Conservation (phyloP, 2,113 vertebrate species). For the Ivindomyrus marchei region DNA sequence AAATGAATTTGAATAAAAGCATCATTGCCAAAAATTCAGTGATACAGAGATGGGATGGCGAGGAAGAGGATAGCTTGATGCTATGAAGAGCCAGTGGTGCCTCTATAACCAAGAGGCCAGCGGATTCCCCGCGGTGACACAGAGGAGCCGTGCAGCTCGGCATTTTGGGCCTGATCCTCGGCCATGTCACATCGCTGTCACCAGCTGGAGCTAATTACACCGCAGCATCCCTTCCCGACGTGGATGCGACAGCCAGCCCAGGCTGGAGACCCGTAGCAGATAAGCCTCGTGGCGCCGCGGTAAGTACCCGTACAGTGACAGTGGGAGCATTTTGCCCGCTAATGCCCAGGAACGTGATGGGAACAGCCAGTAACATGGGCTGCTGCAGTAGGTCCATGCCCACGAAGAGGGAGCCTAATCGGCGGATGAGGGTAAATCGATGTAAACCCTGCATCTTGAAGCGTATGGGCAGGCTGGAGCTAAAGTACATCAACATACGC, state of each 20-base stretch:
- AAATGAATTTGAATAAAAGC: neutral
- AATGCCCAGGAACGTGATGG: slow-evolving; percentile 39
- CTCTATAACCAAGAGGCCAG: neutral
- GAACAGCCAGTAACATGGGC: slow-evolving; percentile 39
- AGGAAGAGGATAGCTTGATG: neutral
- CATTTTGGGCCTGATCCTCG: neutral
- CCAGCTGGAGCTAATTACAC: slow-evolving; percentile 49
- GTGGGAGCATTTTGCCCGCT: slow-evolving; percentile 46
- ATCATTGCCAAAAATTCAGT: neutral
- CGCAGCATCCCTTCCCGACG: slow-evolving; percentile 34
- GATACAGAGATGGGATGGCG: neutral
- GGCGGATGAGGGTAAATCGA: slow-evolving; percentile 52
- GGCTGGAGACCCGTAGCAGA: slow-evolving; percentile 43
- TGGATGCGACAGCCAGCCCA: slow-evolving; percentile 20
- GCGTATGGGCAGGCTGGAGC: slow-evolving; percentile 18
- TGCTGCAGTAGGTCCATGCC: slow-evolving; percentile 37
- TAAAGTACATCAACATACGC: neutral
- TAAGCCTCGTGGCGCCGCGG: slow-evolving; percentile 45
- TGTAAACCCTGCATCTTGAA: slow-evolving; percentile 45
- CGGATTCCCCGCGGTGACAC: neutral
- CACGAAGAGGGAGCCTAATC: slow-evolving; percentile 54
- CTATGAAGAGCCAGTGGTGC: neutral
- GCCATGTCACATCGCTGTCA: neutral
- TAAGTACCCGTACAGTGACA: slow-evolving; percentile 49
- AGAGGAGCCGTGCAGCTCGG: neutral